Evolutionary conservation across 2,113 vertebrate genomes (phyloP).

Genomic region (Oncorhynchus tshawytscha): DNA sequence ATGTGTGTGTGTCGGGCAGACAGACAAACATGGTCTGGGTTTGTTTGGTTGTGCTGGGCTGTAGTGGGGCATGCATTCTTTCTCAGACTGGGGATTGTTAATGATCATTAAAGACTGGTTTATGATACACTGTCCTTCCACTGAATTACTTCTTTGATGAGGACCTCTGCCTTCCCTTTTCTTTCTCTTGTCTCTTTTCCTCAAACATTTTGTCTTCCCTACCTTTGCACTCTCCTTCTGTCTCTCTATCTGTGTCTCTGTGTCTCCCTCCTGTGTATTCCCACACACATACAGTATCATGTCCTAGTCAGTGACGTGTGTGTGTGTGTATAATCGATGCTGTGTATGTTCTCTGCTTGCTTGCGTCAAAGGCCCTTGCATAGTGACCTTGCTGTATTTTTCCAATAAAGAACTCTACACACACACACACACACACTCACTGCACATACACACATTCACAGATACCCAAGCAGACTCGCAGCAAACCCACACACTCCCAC

Average conservation of each 20-base stretch:
- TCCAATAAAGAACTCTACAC: constrained; percentile 30
- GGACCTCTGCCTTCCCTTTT: background rate
- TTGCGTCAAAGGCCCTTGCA: constrained; percentile 60
- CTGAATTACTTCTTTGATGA: no score
- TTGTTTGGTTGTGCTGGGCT: no score
- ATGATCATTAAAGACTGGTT: no score
- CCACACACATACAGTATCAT: no score
- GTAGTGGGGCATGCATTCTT: no score
- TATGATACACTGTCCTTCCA: no score
- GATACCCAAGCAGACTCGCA: background rate
- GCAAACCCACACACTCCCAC: constrained; percentile 25
- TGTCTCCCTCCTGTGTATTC: background rate
- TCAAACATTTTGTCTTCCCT: background rate
- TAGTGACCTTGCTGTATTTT: constrained; percentile 60
- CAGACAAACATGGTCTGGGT: no score
- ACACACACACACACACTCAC: background rate
- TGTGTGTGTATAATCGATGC: constrained; percentile 20
- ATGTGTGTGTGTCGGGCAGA: no score
- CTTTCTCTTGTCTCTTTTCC: background rate
- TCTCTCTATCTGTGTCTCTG: background rate
- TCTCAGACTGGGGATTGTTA: no score
- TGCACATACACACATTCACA: constrained; percentile 3
- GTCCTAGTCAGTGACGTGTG: background rate
- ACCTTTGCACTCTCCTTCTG: background rate
- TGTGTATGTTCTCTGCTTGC: constrained; percentile 33